These are phyloP conservation scores for Antennarius striatus DNA, from an alignment of 2,113 vertebrate species.

Conservation along the genomic window DNA sequence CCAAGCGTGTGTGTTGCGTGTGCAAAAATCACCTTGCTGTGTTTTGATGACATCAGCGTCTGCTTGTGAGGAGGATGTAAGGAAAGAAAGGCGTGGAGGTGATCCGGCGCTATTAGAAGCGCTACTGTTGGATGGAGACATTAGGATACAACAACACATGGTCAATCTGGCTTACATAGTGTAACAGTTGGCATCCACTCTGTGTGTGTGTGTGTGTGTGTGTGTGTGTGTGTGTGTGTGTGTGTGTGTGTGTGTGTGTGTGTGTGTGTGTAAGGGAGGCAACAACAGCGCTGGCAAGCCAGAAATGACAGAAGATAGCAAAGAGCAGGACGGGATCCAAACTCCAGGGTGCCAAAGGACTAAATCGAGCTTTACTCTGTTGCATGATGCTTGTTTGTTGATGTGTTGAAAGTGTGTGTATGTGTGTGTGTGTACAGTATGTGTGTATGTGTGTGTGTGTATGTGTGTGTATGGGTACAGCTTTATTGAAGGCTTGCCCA, in stretches of 20 bases:
- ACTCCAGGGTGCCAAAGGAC: constrained; percentile 53
- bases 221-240: constrained; percentile 37
- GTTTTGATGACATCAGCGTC: constrained; percentile 42
- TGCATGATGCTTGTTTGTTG: constrained; percentile 22
- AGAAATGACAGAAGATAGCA: constrained; percentile 46
- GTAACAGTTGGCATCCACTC: constrained; percentile 64
- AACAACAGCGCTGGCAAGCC: too few relatives aligned
- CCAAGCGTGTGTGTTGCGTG: not conserved
- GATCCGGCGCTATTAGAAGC: constrained; percentile 46
- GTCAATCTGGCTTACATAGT: constrained; percentile 64
- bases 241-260: constrained; percentile 26
- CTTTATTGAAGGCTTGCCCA: constrained; percentile 51
- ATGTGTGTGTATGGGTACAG: constrained; percentile 9
- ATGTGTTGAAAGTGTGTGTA: constrained; percentile 7
- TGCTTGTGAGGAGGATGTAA: constrained; percentile 20
- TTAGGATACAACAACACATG: constrained; percentile 73
- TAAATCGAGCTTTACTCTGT: constrained; percentile 50
- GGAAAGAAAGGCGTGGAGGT: constrained; percentile 47
- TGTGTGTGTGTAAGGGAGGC: constrained; percentile 7
- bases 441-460: constrained; percentile 9
- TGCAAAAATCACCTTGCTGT: constrained; percentile 29
- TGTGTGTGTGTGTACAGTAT: constrained; percentile 11
- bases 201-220: constrained; percentile 38
- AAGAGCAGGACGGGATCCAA: constrained; percentile 59
- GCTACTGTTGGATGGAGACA: constrained; percentile 64